phyloP scores from a whole-genome alignment of 92 coral and sea anemone species.

The Phenganax marumi region DNA sequence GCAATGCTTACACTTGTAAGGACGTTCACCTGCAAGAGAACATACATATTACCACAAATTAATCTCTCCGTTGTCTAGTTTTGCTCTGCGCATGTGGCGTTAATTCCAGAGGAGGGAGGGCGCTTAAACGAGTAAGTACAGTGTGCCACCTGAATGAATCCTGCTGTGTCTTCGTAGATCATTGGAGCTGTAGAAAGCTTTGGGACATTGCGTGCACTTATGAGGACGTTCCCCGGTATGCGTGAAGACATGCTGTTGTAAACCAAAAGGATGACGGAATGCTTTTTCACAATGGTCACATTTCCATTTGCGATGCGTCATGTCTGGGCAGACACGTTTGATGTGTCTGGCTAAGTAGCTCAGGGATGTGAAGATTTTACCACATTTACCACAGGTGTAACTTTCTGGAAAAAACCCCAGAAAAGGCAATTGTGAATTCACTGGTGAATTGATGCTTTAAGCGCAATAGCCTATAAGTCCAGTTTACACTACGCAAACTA shows the following conservation, averaged over 20 bases:
- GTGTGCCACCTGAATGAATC: constrained; percentile 81
- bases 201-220: constrained; percentile 89
- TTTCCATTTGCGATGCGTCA: constrained; percentile 98
- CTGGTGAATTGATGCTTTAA: not conserved
- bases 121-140: too few species aligned
- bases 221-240: constrained; percentile 99
- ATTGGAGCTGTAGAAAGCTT: constrained; percentile 98
- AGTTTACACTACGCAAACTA: too few species aligned
- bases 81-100: not conserved
- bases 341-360: constrained; percentile 96
- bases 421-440: not conserved
- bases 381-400: constrained; percentile 94
- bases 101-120: too few species aligned
- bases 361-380: constrained; percentile 93
- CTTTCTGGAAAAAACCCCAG: constrained; percentile 66
- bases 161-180: constrained; percentile 95
- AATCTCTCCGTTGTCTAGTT: not conserved
- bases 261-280: constrained; percentile 96
- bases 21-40: constrained; percentile 76
- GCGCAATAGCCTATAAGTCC: too few species aligned
- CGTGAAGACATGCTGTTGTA: constrained; percentile 95
- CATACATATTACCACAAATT: not conserved
- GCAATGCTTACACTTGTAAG: constrained; percentile 94
- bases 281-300: constrained; percentile 95
- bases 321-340: constrained; percentile 97